Base-by-base conservation (phyloP, 2,888 invertebrate species). In the Acanthopleura granulata region DNA sequence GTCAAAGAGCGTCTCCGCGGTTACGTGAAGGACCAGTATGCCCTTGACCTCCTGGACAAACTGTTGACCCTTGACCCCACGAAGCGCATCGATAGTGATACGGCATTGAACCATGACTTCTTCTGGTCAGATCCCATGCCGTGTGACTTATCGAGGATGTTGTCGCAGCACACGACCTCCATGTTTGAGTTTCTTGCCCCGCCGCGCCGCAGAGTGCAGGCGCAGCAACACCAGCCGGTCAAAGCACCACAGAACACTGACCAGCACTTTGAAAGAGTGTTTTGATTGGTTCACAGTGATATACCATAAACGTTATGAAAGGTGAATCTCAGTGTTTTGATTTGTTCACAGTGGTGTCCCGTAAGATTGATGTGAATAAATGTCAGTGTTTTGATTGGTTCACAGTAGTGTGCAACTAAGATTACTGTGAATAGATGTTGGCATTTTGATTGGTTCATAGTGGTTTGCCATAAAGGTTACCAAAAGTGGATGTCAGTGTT, bases 91-190 rank as follows among this genome's bases (percentile, higher is more conserved):
- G 97, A 98, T 88, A 95, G 97, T 0, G 98, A 99, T 89, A 95
- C 95, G 0, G 97, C 98, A 0, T 90, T 99, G 0, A 97, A 98
- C 91, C 98, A 99, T 88, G 97, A 98, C 89, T 99, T 99, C 92
- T 99, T 99, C 92, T 99, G 97, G 97, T 95, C 95, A 9, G 97
- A 98, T 89, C 99, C 99, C 0, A 95, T 97, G 95, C 98, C 98
- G 0, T 80, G 80, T 27, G 91, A 90, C 75, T 84, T 92, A 71
- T 85, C 83, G 74, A 95, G 95, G 91, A 97, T 97, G 97, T 91
- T 98, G 80, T 96, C 96, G 0, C 96, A 96, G 85, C 95, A 95
- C 92, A 94, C 94, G 79, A 96, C 93, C 80, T 97, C 96, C 90
- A 98, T 98, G 97, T 98, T 98, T 89, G 98, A 98, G 89, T 98